Evolutionary conservation across 2,113 vertebrate species (phyloP), one percentile per base, ranked within the genome.

Genomic region (Brevimyrus niger): DNA sequence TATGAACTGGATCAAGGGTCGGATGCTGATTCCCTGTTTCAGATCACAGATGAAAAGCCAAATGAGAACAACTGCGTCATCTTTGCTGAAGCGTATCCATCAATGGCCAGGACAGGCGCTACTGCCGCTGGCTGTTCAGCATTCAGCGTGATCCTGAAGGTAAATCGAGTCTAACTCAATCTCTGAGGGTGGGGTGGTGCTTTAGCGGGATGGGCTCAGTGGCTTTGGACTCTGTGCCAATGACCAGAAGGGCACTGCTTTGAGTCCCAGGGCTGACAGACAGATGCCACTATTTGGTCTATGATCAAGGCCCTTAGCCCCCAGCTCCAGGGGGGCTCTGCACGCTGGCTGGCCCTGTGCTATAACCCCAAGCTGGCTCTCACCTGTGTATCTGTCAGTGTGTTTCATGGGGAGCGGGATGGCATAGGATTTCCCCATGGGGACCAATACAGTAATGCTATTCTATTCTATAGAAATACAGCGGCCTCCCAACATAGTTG

Each of bases 1-100:
- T 91, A 99, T 96, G 91, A 96, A 97, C 88, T 98, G 97, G 83
- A 99, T 97, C 88, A 99, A 91, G 47, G 98, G 98, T 23, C 98
- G 96, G 90, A 99, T 98, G 38, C 96, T 98, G 93, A 97, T 99
- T 90, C 98, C 98, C 98, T 99, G 90, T 4, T 19, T 80, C 31
- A 42, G 73, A 42, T 80, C 35, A 17, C 31, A 47, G 2, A 73
- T 0, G 46, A 89, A 0, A 6, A 84, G 44, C 2, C 19, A 47
- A n/a, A 47, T 80, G 35, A 80, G 35, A 19, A 42, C 15, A 17
- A 42, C 5, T 17, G 69, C 13, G 4, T 35, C 27, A 13, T 4
- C 27, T 73, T 31, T 31, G 27, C 65, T 35, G 65, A 73, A 35
- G 31, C 13, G 4, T 31, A 35, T 76, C 17, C 13, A 76, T 42